Evolutionary conservation across 2,113 vertebrate genomes (phyloP).

Genomic region (Hypomesus transpacificus): DNA sequence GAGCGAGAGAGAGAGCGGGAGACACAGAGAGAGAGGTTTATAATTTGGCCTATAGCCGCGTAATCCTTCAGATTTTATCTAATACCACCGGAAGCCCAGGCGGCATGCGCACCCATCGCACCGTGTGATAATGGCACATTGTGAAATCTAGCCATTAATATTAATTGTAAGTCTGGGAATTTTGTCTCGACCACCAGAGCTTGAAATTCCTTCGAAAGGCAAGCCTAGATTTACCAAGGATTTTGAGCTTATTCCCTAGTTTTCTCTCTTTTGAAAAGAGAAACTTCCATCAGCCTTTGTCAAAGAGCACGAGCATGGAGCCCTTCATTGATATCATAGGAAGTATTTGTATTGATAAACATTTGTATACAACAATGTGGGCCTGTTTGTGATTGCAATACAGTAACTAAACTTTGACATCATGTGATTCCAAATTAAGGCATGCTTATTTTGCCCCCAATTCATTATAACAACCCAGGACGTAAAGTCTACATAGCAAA

Average conservation of each 20-base stretch:
- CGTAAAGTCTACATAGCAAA: too few species aligned
- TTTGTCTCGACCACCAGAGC: constrained; percentile 83
- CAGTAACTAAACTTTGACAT: too few species aligned
- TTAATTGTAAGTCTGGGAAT: constrained; percentile 90
- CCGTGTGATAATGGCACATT: constrained; percentile 92
- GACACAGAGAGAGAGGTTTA: constrained; percentile 58
- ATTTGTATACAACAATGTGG: too few species aligned
- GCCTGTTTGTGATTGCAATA: too few species aligned
- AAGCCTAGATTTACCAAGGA: constrained; percentile 83
- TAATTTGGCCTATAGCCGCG: constrained; percentile 85
- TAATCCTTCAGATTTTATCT: constrained; percentile 98
- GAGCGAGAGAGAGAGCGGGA: constrained; percentile 8
- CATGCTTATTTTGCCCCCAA: too few species aligned
- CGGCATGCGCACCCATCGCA: constrained; percentile 94
- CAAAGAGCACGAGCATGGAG: neutral
- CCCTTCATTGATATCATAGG: too few species aligned
- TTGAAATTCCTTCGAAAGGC: constrained; percentile 83
- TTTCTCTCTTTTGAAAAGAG: constrained; percentile 20
- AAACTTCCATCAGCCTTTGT: neutral
- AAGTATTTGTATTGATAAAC: too few species aligned
- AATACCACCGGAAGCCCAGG: constrained; percentile 95
- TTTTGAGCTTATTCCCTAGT: constrained; percentile 82
- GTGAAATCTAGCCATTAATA: constrained; percentile 93
- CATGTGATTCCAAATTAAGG: too few species aligned
- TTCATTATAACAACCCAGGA: too few species aligned